Evolutionary conservation across 1,140 invertebrate species (phyloP), one percentile per base, ranked within the genome.

Genomic region (Drosophila tristis): DNA sequence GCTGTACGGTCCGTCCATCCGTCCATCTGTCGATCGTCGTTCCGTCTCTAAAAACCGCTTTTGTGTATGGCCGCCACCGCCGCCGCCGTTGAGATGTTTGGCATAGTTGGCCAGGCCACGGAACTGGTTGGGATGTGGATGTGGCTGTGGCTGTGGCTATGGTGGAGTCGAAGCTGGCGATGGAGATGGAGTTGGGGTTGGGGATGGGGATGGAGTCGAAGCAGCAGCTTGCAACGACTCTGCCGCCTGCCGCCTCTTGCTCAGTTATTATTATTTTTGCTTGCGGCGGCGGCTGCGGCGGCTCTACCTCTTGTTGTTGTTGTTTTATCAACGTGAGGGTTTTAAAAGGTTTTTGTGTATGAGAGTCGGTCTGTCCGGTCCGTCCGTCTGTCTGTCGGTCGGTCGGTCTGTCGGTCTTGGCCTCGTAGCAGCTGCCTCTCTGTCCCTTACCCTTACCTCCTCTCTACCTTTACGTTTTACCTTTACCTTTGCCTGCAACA

Each of bases 181-280:
- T 55, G 43, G 48, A 7, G 50, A 11, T 55, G 55, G 55, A 15
- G 45, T 16, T 39, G 59, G 60, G 59, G 67, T 60, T 62, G 73
- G 75, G 57, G 4, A 35, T 39, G 11, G 35, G 31, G 62, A 6
- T 29, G 72, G 25, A 29, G 53, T 47, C 26, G 64, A 31, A 47
- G 74, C 42, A 23, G 61, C 43, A 72, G 75, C 47, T 74, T 86
- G 81, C 82, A 86, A 87, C 74, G 78, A 82, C 79, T 79, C 77
- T 67, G 55, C 47, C 66, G 68, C 31, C 58, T 64, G 74, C 66
- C 77, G 72, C 66, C 66, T 70, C 70, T 84, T 60, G 60, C 84
- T 90, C 80, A 80, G 85, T 89, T 87, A 87, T 87, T 86, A 86
- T 86, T 87, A 89, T 87, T 87, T 82, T 87, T 82, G 84, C 80